A percentile compares a stretch with the other conserved stretches of the same genome.
Conservation (phyloP, 2,888 invertebrate genomes). For the Drosophila gaucha region DNA sequence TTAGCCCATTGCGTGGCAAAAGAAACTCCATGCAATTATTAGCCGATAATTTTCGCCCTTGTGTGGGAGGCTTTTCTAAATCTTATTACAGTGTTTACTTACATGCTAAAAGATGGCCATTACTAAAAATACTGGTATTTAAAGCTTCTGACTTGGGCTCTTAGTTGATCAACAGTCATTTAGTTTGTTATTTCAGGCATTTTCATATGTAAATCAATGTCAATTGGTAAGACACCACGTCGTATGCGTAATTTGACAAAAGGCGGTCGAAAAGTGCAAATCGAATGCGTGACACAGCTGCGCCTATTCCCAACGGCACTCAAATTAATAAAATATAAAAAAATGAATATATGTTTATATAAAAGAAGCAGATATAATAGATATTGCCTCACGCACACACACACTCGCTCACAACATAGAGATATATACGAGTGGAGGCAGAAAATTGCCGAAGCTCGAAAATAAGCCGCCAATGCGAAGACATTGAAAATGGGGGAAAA, state of each 20-base stretch:
- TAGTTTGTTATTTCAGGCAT: not conserved
- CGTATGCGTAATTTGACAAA: conserved; percentile 38
- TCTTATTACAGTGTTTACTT: too few species aligned
- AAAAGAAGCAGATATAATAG: conserved; percentile 14
- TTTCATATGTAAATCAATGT: not conserved
- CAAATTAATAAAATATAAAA: conserved; percentile 34
- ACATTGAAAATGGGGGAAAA: conserved; percentile 62
- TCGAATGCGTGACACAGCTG: conserved; percentile 61
- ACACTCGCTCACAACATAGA: not conserved
- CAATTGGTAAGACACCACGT: conserved; percentile 1
- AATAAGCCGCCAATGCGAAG: conserved; percentile 61
- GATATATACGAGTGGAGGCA: conserved; percentile 6
- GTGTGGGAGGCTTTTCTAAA: too few species aligned
- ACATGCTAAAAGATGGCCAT: too few species aligned
- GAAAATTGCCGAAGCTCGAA: conserved; percentile 40
- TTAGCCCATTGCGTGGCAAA: too few species aligned
- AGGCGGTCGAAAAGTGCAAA: conserved; percentile 34
- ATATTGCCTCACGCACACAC: conserved; percentile 18
- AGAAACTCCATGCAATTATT: too few species aligned
- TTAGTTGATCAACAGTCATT: not conserved
- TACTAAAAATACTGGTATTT: too few species aligned
- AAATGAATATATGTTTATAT: conserved; percentile 20
- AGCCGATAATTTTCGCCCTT: too few species aligned
- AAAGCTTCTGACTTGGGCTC: too few species aligned
- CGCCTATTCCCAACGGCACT: conserved; percentile 29